Evolutionary conservation across 1,140 invertebrate genomes (phyloP).

Genomic region (Halictus rubicundus): DNA sequence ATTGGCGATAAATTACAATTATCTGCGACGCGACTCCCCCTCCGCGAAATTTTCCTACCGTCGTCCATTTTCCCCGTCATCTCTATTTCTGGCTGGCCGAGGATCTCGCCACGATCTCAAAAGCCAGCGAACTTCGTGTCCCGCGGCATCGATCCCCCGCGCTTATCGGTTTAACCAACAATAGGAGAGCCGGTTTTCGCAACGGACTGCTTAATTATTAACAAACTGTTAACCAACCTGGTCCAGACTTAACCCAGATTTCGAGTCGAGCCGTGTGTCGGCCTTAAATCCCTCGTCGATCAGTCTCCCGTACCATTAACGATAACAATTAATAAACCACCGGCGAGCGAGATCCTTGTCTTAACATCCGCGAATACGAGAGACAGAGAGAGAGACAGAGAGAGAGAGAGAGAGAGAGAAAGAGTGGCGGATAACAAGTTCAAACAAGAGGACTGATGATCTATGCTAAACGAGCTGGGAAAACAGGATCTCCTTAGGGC

Average conservation of each 20-base stretch:
- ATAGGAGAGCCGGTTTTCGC: neutral
- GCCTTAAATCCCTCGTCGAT: neutral
- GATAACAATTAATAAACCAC: conserved; percentile 3
- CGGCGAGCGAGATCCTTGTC: neutral
- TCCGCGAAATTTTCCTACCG: neutral
- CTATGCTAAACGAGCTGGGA: neutral
- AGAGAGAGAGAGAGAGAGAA: too few species aligned
- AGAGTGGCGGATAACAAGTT: neutral
- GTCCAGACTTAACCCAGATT: neutral
- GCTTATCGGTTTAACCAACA: conserved; percentile 2
- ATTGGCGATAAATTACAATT: conserved; percentile 3
- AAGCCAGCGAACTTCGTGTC: conserved; percentile 7
- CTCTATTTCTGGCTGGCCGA: neutral
- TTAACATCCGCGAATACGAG: too few species aligned
- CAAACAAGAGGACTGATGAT: neutral
- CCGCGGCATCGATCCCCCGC: too few species aligned
- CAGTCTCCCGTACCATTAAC: neutral
- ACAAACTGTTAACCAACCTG: neutral
- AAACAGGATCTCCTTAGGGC: neutral
- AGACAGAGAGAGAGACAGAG: too few species aligned
- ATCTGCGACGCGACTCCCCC: neutral
- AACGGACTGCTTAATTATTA: conserved; percentile 7
- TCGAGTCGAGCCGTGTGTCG: neutral
- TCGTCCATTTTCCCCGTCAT: neutral
- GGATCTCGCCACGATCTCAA: neutral